Percentiles rank a stretch among this genome's conserved stretches.
phyloP scores from a whole-genome alignment of 2,797 vertebrate genomes.

The Hoplostethus mediterraneus region DNA sequence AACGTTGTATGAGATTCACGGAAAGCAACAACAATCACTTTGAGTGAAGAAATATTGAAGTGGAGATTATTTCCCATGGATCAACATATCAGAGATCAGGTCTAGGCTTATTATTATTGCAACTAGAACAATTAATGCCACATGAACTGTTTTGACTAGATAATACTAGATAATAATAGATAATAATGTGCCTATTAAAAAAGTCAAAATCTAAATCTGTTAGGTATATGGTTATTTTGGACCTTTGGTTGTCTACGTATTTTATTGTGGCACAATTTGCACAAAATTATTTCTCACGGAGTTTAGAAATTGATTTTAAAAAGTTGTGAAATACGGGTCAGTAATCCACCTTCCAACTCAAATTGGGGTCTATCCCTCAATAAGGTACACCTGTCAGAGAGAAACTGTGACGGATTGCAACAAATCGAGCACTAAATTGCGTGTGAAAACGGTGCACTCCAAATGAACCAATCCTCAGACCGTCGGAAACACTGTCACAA shows the following conservation, averaged over 20 bases:
- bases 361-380: background rate
- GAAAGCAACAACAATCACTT: too few species aligned
- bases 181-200: too few species aligned
- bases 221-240: too few species aligned
- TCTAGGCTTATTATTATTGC: too few species aligned
- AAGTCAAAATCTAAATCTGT: too few species aligned
- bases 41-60: too few species aligned
- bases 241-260: background rate
- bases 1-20: too few species aligned
- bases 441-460: constrained; percentile 54
- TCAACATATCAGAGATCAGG: too few species aligned
- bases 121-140: too few species aligned
- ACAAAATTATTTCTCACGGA: background rate
- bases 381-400: constrained; percentile 47
- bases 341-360: constrained; percentile 2
- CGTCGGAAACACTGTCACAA: constrained; percentile 60
- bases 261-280: background rate
- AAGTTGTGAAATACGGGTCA: background rate
- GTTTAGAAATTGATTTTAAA: background rate
- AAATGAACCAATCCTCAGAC: constrained; percentile 10
- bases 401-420: constrained; percentile 61
- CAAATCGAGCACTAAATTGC: constrained; percentile 66
- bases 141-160: too few species aligned
- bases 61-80: too few species aligned
- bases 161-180: too few species aligned